Percentiles rank a stretch among this genome's conserved stretches.
phyloP scores from a whole-genome alignment of 2,888 invertebrate species.

The Hydrotaea cyrtoneurina region DNA sequence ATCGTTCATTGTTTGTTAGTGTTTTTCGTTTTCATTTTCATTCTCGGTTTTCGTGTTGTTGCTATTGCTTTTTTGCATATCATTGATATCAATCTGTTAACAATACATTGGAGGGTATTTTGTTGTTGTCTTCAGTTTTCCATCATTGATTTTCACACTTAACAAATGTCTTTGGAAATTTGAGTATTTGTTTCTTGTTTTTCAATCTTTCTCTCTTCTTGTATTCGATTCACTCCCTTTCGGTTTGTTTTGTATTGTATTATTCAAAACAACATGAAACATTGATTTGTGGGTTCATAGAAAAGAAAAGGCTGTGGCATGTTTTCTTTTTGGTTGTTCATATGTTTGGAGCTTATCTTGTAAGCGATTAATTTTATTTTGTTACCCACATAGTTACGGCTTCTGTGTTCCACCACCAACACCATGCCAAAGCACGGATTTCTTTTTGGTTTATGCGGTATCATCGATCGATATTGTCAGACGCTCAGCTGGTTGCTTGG shows the following conservation, averaged over 20 bases:
- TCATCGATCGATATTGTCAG: not conserved
- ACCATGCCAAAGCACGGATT: not conserved
- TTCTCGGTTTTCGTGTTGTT: constrained; percentile 15
- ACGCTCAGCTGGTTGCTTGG: not conserved
- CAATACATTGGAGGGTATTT: constrained; percentile 71
- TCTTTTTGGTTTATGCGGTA: not conserved
- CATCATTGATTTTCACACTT: constrained; percentile 67
- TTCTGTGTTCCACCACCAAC: not conserved
- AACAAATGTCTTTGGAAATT: constrained; percentile 63
- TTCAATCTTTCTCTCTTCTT: not conserved
- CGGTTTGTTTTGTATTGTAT: too few species aligned
- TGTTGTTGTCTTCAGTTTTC: constrained; percentile 49
- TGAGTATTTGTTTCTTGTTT: constrained; percentile 50
- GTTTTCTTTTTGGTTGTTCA: not conserved
- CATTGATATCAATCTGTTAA: constrained; percentile 77
- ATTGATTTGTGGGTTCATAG: constrained; percentile 57
- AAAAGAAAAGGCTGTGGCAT: not conserved
- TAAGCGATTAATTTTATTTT: constrained; percentile 56
- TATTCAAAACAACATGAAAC: constrained; percentile 32
- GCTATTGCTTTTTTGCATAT: constrained; percentile 69
- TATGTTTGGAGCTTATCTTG: constrained; percentile 49
- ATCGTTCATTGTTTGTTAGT: too few species aligned
- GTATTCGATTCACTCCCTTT: not conserved
- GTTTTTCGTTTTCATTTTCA: constrained; percentile 31
- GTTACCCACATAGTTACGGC: not conserved